Evolutionary conservation across 2,797 vertebrate species (phyloP).

Genomic region (Linurgus olivaceus): DNA sequence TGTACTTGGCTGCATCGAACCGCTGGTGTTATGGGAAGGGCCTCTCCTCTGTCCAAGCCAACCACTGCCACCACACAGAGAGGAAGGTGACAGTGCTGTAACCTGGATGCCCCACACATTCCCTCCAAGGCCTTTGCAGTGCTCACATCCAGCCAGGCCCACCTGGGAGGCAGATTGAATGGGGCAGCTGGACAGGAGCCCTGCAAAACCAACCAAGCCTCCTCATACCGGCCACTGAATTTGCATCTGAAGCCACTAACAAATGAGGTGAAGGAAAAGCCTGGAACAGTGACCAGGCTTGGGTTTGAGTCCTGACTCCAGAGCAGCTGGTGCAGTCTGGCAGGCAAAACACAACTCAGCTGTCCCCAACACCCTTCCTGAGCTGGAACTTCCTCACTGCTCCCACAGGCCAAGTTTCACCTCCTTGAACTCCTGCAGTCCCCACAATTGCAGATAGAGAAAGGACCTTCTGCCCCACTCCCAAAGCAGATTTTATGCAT

Average conservation of each 20-base stretch:
- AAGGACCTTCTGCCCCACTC: background rate
- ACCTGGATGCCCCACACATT: background rate
- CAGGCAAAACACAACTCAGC: background rate
- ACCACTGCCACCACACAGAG: background rate
- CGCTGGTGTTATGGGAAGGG: background rate
- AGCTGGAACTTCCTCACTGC: background rate
- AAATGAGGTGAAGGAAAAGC: conserved; percentile 44
- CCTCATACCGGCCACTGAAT: background rate
- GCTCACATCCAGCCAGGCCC: background rate
- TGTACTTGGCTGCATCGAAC: background rate
- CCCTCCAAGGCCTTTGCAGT: background rate
- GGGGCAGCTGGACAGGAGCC: background rate
- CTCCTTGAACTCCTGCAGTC: background rate
- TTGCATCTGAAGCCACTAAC: background rate
- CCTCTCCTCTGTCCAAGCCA: background rate
- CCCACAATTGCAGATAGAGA: background rate
- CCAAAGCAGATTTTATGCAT: background rate
- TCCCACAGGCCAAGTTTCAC: background rate
- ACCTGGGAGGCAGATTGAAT: background rate
- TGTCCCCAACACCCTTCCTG: background rate
- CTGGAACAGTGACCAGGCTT: background rate
- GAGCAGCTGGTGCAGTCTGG: conserved; percentile 29
- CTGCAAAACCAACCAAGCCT: background rate
- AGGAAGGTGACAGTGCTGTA: background rate
- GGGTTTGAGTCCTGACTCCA: background rate